phyloP scores from a whole-genome alignment of 2,797 vertebrate species.

The Coregonus sp. region DNA sequence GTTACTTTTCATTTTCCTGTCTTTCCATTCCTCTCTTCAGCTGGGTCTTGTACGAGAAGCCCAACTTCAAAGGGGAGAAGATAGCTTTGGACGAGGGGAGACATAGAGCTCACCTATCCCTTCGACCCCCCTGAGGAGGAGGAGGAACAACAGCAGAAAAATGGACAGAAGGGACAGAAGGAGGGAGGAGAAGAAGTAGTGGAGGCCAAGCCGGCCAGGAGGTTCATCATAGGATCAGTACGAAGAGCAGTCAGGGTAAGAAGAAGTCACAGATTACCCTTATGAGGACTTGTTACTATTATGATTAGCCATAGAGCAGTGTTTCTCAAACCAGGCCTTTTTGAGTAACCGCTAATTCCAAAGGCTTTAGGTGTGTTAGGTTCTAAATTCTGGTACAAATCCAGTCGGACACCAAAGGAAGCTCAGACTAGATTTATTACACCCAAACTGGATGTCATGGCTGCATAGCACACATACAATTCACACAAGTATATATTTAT shows the following conservation, averaged over 20 bases:
- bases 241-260: constrained; percentile 86
- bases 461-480: too few relatives aligned
- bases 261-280: background rate
- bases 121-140: constrained; percentile 45
- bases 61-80: constrained; percentile 87
- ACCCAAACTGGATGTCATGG: too few relatives aligned
- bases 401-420: too few relatives aligned
- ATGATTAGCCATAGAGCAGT: background rate
- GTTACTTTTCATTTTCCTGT: background rate
- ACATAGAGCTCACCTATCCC: constrained; percentile 80
- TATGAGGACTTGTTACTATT: background rate
- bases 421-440: too few relatives aligned
- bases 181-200: constrained; percentile 8
- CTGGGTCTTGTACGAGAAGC: constrained; percentile 92
- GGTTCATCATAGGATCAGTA: constrained; percentile 80
- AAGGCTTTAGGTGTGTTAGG: background rate
- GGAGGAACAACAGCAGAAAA: constrained; percentile 39
- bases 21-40: constrained; percentile 57
- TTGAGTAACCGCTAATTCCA: background rate
- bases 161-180: constrained; percentile 8
- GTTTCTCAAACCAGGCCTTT: background rate
- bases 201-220: constrained; percentile 59
- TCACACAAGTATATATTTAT: too few relatives aligned
- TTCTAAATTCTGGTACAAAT: too few relatives aligned
- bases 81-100: constrained; percentile 87